These are phyloP conservation scores for Dissostichus mawsoni DNA, from an alignment of 2,113 vertebrate genomes.

Conservation along the genomic window DNA sequence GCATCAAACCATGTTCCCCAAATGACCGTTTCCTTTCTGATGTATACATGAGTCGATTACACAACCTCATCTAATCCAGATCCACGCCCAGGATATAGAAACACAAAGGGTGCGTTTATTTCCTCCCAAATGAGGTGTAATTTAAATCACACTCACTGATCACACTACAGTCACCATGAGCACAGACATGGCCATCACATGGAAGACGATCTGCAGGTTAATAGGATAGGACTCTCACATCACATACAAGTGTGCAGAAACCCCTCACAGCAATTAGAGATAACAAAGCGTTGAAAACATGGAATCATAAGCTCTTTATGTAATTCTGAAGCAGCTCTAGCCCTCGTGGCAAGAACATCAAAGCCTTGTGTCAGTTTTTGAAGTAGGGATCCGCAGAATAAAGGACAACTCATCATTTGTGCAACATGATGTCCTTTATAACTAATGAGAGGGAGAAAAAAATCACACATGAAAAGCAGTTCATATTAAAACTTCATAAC, in stretches of 20 bases:
- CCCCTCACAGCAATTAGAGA: conserved; percentile 42
- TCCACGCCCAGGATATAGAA: conserved; percentile 8
- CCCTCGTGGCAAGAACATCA: conserved; percentile 54
- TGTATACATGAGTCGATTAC: conserved; percentile 1
- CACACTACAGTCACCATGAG: conserved; percentile 20
- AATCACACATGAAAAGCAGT: conserved; percentile 17
- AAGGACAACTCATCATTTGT: conserved; percentile 39
- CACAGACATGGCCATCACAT: conserved; percentile 37
- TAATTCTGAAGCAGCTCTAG: conserved; percentile 29
- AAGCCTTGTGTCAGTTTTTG: conserved; percentile 49
- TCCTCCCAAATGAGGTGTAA: conserved; percentile 1
- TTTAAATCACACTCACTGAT: conserved; percentile 38
- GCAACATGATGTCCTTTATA: conserved; percentile 27
- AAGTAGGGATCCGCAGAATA: conserved; percentile 44
- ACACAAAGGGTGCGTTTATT: conserved; percentile 14
- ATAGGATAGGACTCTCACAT: conserved; percentile 46
- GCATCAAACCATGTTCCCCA: not conserved
- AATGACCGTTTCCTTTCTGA: conserved; percentile 15
- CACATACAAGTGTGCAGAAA: conserved; percentile 21
- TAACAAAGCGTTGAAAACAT: conserved; percentile 53
- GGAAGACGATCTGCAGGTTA: conserved; percentile 61
- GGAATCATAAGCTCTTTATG: conserved; percentile 36
- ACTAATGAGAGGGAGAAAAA: conserved; percentile 54
- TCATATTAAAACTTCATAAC: not conserved
- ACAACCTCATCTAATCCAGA: conserved; percentile 24